Evolutionary conservation across 2,888 invertebrate species (phyloP), one percentile per base, ranked within the genome.

Genomic region (Pantelozetes paolii): DNA sequence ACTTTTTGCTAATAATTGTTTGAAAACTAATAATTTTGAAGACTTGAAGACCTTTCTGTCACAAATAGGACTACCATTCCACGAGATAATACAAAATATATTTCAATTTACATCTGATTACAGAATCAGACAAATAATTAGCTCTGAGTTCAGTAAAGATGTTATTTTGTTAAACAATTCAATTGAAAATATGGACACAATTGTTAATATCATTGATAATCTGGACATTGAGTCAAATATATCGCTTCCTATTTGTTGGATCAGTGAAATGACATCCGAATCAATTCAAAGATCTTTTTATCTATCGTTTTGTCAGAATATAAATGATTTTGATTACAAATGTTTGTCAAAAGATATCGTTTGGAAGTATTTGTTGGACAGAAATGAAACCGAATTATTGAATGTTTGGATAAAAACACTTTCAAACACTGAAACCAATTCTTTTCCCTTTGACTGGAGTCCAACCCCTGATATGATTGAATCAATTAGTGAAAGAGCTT

Each of bases 381-480:
- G 57, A 57, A 57, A 57, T 23, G 57, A 57, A 18, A 23, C 6
- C 23, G 13, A 57, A 23, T 8, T 23, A 28, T 57, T 57, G 28
- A 57, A 23, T 28, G 2, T 15, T n/a, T 57, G 57, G 57, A 9
- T 23, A 18, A 3, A 57, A 57, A 57, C 2, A 57, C 57, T 57
- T 23, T 9, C 5, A 8, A 23, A 2, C 5, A 23, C 23, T 9
- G 57, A 57, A 2, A 5, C 28, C 5, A 57, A 23, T 9, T 23
- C 57, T 23, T 57, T 57, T 57, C 57, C 57, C 9, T 57, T 57
- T 23, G n/a, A 57, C 23, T 57, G 57, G 57, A 57, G 1, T 23
- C 23, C 23, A 3, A 57, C 11, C 2, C 23, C 8, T 8, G 57
- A 57, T 23, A 57, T 57, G 57, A 28, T 57, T 28, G 57, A 57